phyloP scores from a whole-genome alignment of 1,140 invertebrate genomes.

The Rhizoglyphus robini region DNA sequence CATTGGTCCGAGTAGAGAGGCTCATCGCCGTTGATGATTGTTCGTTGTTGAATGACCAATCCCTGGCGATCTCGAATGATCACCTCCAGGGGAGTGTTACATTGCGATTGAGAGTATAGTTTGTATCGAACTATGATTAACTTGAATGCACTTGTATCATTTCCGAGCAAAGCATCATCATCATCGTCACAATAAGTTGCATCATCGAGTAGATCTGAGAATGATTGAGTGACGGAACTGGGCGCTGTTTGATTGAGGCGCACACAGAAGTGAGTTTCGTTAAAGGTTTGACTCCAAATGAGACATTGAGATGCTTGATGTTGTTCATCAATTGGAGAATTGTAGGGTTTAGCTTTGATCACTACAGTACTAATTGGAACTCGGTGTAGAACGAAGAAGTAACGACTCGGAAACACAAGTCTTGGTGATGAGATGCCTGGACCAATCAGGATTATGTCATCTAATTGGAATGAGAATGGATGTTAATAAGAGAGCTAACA shows the following conservation, averaged over 20 bases:
- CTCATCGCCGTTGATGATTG: constrained; percentile 35
- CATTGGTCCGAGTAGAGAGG: constrained; percentile 66
- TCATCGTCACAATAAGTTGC: too few relatives aligned
- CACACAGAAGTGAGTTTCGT: neutral
- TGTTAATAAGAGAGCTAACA: too few relatives aligned
- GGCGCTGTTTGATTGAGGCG: neutral
- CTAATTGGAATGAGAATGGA: too few relatives aligned
- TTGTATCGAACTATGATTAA: neutral
- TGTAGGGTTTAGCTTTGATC: constrained; percentile 45
- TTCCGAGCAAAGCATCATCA: neutral
- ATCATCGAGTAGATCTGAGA: neutral
- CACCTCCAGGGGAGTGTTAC: neutral
- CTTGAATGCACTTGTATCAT: neutral
- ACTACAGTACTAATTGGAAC: neutral
- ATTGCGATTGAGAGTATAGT: neutral
- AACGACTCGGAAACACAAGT: constrained; percentile 67
- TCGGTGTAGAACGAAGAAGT: constrained; percentile 61
- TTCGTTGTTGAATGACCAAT: neutral
- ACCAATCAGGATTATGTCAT: too few relatives aligned
- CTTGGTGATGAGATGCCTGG: too few relatives aligned
- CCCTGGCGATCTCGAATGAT: neutral
- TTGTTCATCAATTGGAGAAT: constrained; percentile 29
- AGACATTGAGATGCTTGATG: neutral
- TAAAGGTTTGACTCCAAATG: constrained; percentile 14
- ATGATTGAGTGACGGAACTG: neutral